A percentile compares a stretch with the other conserved stretches of the same genome.
Conservation (phyloP, 1,140 invertebrate genomes). For the Drosophila bocqueti region DNA sequence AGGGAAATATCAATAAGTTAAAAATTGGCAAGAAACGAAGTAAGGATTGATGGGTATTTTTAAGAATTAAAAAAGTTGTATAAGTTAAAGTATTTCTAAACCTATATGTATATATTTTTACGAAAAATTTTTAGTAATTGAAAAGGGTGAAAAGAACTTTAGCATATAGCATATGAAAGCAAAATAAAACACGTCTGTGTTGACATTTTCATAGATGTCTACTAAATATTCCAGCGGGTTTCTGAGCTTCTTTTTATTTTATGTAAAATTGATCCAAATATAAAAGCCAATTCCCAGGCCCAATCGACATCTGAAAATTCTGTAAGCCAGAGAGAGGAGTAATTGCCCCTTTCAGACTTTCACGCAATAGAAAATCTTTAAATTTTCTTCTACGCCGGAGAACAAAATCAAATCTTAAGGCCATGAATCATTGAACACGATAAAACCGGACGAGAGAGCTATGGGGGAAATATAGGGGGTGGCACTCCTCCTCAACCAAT, state of each 20-base stretch:
- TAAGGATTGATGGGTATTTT: too few species aligned
- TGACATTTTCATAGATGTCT: not conserved
- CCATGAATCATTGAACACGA: conserved; percentile 75
- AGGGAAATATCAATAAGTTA: conserved; percentile 9
- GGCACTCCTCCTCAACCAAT: conserved; percentile 59
- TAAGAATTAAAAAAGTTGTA: too few species aligned
- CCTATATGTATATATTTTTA: not conserved
- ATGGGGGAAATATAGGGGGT: conserved; percentile 9
- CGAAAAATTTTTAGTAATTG: not conserved
- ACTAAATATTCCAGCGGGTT: not conserved
- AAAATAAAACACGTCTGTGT: not conserved
- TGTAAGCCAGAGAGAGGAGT: conserved; percentile 15
- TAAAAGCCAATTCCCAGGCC: not conserved
- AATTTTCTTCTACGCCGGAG: conserved; percentile 15
- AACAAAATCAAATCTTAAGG: conserved; percentile 67
- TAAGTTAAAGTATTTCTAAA: not conserved
- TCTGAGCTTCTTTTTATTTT: not conserved
- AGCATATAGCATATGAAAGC: too few species aligned
- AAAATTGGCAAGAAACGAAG: not conserved
- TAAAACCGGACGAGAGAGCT: not conserved
- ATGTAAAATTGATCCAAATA: not conserved
- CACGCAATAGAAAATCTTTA: conserved; percentile 28
- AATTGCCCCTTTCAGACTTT: conserved; percentile 47
- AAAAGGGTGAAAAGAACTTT: not conserved
- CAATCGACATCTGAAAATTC: conserved; percentile 9